phyloP scores from a whole-genome alignment of 2,113 vertebrate species.

The Ailuropoda melanoleuca region DNA sequence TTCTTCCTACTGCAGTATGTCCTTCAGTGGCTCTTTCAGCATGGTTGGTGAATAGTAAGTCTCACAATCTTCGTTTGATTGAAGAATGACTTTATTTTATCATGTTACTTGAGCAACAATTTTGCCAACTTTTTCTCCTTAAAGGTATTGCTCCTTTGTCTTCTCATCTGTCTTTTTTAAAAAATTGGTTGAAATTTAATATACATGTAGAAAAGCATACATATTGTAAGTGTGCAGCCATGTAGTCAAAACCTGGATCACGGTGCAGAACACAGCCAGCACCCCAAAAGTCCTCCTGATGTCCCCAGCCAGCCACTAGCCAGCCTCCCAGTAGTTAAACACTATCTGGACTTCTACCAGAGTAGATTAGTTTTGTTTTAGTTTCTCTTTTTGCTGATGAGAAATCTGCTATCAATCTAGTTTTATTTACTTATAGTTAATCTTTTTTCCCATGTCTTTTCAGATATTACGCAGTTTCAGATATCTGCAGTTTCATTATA shows the following conservation, averaged over 20 bases:
- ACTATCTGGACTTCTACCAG: not conserved
- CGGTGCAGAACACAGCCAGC: not conserved
- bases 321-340: not conserved
- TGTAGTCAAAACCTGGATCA: not conserved
- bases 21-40: not conserved
- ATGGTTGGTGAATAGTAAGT: not conserved
- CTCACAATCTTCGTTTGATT: not conserved
- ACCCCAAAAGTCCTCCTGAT: not conserved
- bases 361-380: not conserved
- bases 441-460: not conserved
- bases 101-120: not conserved
- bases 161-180: not conserved
- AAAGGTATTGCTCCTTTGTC: not conserved
- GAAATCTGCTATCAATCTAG: not conserved
- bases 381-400: not conserved
- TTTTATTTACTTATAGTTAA: slow-evolving; percentile 26
- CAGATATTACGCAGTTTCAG: not conserved
- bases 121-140: not conserved
- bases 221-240: not conserved
- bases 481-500: not conserved
- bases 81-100: not conserved
- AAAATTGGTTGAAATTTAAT: not conserved
- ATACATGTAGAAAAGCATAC: not conserved
- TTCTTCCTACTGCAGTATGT: not conserved
- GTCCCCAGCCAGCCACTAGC: not conserved